Evolutionary conservation across 2,797 vertebrate species (phyloP), one percentile per base, ranked within the genome.

Genomic region (Coranthus polyacanthus): DNA sequence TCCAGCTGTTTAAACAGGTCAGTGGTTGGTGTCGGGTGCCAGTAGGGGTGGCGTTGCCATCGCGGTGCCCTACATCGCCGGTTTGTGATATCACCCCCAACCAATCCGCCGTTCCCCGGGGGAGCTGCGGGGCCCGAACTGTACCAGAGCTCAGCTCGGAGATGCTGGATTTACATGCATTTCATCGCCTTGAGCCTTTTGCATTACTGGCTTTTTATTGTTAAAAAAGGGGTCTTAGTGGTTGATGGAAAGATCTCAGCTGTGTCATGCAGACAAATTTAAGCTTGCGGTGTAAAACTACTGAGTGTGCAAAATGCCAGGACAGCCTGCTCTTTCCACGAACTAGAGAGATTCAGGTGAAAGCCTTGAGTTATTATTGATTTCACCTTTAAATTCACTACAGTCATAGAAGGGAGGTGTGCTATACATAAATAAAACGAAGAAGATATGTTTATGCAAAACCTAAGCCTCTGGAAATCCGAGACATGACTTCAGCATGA

Each of bases 1-100:
- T 87, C 83, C 90, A 92, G 91, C 87, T 92, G 89, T 90, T 92
- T 85, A 91, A 90, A 92, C 90, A 91, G 89, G 89, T 90, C 88
- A 89, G 74, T 22, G 66, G 64, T 75, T 46, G 73, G 72, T 56
- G 60, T 4, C 6, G 17, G 67, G 80, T 65, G 84, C 79, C 75
- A 75, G 73, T 54, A 37, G 72, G 77, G 67, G 57, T 66, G 36
- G 64, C 66, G 65, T 39, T 76, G 78, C 73, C 78, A 86, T 85
- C 58, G 73, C 72, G 60, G 64, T 83, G 87, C 36, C 74, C 86
- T 81, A 84, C 68, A 89, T 87, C 44, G 15, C 68, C 37, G 47
- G 64, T 70, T 65, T 72, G 46, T 46, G 50, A 57, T 63, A 52
- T 44, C 74, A 54, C 58, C 51, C 49, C 16, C 7, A 44, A 75